Base-by-base conservation (phyloP, 64 coral and sea anemone species). In the Trachythela sp. region DNA sequence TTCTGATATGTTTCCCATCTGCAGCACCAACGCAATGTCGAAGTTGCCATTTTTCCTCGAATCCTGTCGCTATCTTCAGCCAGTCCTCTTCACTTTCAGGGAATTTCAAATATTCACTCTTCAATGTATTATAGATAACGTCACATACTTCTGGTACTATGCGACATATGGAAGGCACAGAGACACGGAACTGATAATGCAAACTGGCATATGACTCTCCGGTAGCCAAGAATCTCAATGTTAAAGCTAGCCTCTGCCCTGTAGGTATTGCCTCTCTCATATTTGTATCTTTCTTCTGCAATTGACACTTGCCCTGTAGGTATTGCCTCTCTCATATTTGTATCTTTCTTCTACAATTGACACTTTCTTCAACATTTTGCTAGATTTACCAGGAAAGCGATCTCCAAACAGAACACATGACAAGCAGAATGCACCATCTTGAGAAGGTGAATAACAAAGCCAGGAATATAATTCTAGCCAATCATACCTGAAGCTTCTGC, bases 121-220 rank as follows among this genome's bases (percentile, higher is more conserved):
- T 24, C 84, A 85, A 26, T 8, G 84, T 24, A 48, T 85, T 6
- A 50, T 18, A 85, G 17, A 88, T 48, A 26, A 54, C 87, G 40
- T 75, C 54, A 22, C 87, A 88, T 22, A 75, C 60, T 54, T 88
- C 87, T 39, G 56, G 58, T 26, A 88, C 59, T 26, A 88, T 88
- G 87, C 37, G 70, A 15, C 54, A 33, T 13, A 88, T 88, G 3
- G 87, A 40, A 39, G 87, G 22, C 24, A 38, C 59, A 34, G 56
- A 39, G 5, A 76, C 71, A 18, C 87, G 35, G 17, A 88, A 88
- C 39, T 88, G 87, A 20, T 71, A 88, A 22, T 45, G 8, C 36
- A 88, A 27, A 22, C 56, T 71, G 59, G 56, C 37, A 75, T 71
- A 88, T 8, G 59, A 71, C 34, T 88, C 87, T 40, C 87, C 87